Evolutionary conservation across 1,140 invertebrate species (phyloP), one percentile per base, ranked within the genome.

Genomic region (Delia radicum): DNA sequence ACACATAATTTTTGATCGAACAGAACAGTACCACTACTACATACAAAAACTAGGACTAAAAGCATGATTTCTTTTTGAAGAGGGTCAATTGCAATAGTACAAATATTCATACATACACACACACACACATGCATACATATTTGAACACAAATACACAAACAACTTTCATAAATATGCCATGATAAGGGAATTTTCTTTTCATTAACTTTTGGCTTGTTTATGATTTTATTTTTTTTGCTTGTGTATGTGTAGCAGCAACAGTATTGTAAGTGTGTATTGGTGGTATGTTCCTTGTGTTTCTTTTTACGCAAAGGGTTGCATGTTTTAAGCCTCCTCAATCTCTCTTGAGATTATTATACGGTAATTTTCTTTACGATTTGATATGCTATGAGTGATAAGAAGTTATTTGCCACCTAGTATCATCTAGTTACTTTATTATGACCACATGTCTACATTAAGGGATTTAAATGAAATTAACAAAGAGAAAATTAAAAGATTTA

Each of bases 1-100:
- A 80, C 81, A 82, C 83, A 83, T 83, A 85, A 85, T 83, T 85
- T 85, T 82, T 85, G 83, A 85, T 85, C 83, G 83, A 85, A 82
- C 80, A 55, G 67, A 75, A 63, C 42, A 74, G 69, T 48, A 76
- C 33, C 24, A 21, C n/a, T n/a, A 55, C n/a, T 21, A 55, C 15
- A 33, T 69, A n/a, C n/a, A n/a, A n/a, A n/a, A n/a, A n/a, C n/a
- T n/a, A n/a, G n/a, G n/a, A n/a, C n/a, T n/a, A 33, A 69, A 69
- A 33, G 29, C 65, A 69, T 33, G 65, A 69, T 69, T 69, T 69
- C 29, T 69, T 21, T 37, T 69, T 69, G 65, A 69, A 67, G 63
- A 67, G 63, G 63, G 63, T 67, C 63, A 67, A 67, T 37, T 37
- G 29, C 29, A 69, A 69, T 69, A n/a, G n/a, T n/a, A 69, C 12